Conservation (phyloP, 1,140 invertebrate species). For the Mylabris phalerata region DNA sequence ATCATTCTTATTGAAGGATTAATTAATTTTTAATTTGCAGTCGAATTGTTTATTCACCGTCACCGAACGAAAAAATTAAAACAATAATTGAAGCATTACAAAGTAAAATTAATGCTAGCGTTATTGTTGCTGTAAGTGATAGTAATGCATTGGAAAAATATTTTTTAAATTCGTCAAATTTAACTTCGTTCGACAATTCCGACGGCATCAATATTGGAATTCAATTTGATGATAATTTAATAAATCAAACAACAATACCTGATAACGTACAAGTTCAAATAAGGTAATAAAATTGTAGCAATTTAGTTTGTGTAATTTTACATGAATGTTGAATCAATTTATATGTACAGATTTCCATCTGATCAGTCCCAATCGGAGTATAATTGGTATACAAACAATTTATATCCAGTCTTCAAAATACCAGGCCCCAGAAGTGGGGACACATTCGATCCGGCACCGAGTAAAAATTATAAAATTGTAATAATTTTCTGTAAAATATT, state of each 20-base stretch:
- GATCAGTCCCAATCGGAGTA: conserved; percentile 35
- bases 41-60: conserved; percentile 2
- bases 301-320: no score
- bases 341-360: conserved; percentile 42
- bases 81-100: conserved; percentile 3
- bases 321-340: no score
- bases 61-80: neutral
- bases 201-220: conserved; percentile 36
- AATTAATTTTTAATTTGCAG: neutral
- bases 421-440: no score
- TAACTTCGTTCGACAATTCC: conserved; percentile 32
- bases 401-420: conserved; percentile 46
- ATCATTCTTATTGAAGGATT: neutral
- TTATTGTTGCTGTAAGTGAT: neutral
- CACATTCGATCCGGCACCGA: no score
- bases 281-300: conserved; percentile 27
- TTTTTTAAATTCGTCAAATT: conserved; percentile 42
- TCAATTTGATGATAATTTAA: conserved; percentile 45
- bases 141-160: conserved; percentile 39
- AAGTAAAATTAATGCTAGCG: neutral
- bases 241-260: conserved; percentile 42
- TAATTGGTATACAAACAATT: conserved; percentile 59
- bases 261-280: conserved; percentile 49
- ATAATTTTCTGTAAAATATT: no score
- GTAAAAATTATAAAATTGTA: no score